Evolutionary conservation across 2,888 invertebrate species (phyloP), one percentile per base, ranked within the genome.

Genomic region (Heteromyza rotundicornis): DNA sequence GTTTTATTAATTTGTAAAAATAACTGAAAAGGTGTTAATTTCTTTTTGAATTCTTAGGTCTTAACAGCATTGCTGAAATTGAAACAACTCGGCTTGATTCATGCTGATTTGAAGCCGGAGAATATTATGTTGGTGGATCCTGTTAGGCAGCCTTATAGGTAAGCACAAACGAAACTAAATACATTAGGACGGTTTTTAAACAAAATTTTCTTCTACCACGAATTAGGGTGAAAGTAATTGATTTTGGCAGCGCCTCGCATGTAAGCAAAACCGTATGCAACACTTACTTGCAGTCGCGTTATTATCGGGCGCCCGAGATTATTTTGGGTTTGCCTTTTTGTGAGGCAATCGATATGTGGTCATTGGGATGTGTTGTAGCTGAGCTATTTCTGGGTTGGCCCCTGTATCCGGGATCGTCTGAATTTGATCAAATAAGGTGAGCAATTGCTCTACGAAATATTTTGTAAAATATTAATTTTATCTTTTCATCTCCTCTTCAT

Each of bases 331-430:
- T 99, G 74, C 98, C 98, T 65, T 99, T 99, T 86, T 97, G 97
- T 86, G 99, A 99, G 84, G 96, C 98, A 14, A 99, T 99, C 76
- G 99, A 99, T 85, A 99, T 99, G 98, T 99, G 99, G 99, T 98
- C 98, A 5, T 86, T 99, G 70, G 99, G 99, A 62, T 99, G 99
- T 85, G 99, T 99, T 67, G 98, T 99, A 52, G 99, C 99, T 2
- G 99, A 99, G 83, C 87, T 99, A 71, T 99, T 99, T 85, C 88
- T 99, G 50, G 99, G 99, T 68, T 99, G 99, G 99, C 99, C 99
- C 16, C 87, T 99, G 36, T 99, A 99, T 86, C 99, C 99, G 0
- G 99, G 99, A 68, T 95, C 96, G 57, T 98, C 98, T 17, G 99
- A 99, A 85, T 99, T 98, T 85, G 99, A 99, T 85, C 94, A 98